These are phyloP conservation scores for Slavum lentiscoides DNA, from an alignment of 2,888 invertebrate species.

Conservation along the genomic window DNA sequence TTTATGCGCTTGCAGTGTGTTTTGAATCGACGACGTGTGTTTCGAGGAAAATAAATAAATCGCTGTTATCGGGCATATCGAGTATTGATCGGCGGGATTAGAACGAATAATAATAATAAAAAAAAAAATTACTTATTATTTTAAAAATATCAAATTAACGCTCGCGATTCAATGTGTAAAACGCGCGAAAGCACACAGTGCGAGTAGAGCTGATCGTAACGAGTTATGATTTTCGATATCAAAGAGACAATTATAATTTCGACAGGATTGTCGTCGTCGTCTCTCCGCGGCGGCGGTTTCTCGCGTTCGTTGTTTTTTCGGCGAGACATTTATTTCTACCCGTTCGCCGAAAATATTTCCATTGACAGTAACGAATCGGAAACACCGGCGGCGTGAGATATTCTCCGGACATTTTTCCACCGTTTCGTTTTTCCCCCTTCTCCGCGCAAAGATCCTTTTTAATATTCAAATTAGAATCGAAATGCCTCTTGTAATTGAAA, in stretches of 20 bases:
- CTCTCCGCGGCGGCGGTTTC: not conserved
- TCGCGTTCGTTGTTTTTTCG: not conserved
- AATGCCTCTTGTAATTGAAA: conserved; percentile 51
- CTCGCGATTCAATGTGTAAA: too few species aligned
- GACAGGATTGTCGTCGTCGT: too few species aligned
- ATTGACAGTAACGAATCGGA: conserved; percentile 49
- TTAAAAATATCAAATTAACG: too few species aligned
- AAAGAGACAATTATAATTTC: conserved; percentile 15
- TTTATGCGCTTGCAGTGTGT: too few species aligned
- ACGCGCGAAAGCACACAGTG: not conserved
- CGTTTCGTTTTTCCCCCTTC: not conserved
- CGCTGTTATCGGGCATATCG: too few species aligned
- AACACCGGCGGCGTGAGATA: conserved; percentile 37
- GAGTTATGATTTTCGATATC: not conserved
- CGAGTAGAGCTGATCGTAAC: not conserved
- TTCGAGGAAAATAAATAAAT: too few species aligned
- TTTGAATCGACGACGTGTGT: too few species aligned
- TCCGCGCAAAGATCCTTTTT: conserved; percentile 28
- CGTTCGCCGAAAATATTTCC: conserved; percentile 8
- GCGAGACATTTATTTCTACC: not conserved
- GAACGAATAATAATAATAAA: too few species aligned
- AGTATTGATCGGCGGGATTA: too few species aligned
- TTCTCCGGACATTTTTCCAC: conserved; percentile 32
- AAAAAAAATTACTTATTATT: too few species aligned
- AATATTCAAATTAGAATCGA: conserved; percentile 53